Base-by-base conservation (phyloP, 2,797 vertebrate species). In the Benthosema pterotum region DNA sequence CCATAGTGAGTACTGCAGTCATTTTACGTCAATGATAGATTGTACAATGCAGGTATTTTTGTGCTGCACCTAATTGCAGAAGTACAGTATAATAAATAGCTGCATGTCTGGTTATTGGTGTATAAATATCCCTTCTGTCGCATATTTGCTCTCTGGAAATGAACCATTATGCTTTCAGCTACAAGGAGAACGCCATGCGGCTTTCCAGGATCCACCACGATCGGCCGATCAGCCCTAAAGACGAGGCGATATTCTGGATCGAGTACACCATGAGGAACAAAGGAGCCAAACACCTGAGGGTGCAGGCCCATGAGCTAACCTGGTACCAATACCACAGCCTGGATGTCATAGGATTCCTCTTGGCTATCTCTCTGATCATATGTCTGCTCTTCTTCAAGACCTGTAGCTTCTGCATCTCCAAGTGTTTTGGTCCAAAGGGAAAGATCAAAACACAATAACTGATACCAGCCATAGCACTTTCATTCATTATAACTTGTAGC, bases 181-280 rank as follows among this genome's bases (percentile, higher is more conserved):
- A 94, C 65, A 95, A 94, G 71, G 89, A 93, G 56, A 94, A 87
- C 1, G 80, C 62, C 13, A 60, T 88, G 85, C 48, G 25, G 19
- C 57, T 96, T 62, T 95, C 93, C 32, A 79, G 67, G 1, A 95
- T 95, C 56, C 93, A 95, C 46, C 94, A 91, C 0, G 92, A 95
- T 63, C 91, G 94, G 72, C 94, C 93, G 1, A 8, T 91, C 1
- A 92, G 65, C 50, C 87, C 94, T 2, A 80, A 73, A 15, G 92
- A 95, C 13, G 82, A 88, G 60, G 90, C 94, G 0, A 82, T 94
- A 48, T 96, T 94, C 87, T 95, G 94, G 94, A 87, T 95, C 0
- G 92, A 95, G 84, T 94, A 78, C 68, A 93, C 92, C n/a, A 94
- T 96, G 90, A 88, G 86, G 19, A 83, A 95, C 78, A 93, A 93